These are phyloP conservation scores for Rhyzopertha dominica DNA, from an alignment of 1,140 invertebrate genomes.

Conservation along the genomic window DNA sequence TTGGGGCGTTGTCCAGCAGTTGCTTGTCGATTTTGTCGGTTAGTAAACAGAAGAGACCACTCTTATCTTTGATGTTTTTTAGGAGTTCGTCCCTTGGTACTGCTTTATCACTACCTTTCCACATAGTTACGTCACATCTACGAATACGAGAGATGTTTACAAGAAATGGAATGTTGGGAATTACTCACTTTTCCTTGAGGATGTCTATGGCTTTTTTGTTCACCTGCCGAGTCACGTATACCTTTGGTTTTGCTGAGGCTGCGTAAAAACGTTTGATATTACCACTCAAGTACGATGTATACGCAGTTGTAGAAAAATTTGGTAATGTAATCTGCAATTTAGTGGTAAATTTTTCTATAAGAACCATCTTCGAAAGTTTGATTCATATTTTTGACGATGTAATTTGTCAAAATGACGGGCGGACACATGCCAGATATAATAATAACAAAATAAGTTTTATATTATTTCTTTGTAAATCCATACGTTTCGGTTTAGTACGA, in stretches of 20 bases:
- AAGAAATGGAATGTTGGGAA: conserved; percentile 26
- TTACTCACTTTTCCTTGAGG: conserved; percentile 49
- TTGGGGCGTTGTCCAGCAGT: conserved; percentile 55
- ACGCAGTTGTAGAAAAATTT: too few relatives aligned
- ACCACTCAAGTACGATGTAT: too few relatives aligned
- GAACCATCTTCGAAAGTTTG: too few relatives aligned
- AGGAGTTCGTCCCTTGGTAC: conserved; percentile 64
- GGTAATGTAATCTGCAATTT: too few relatives aligned
- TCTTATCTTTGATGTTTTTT: conserved; percentile 61
- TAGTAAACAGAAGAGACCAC: conserved; percentile 73
- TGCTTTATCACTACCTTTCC: conserved; percentile 50
- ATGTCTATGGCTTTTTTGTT: conserved; percentile 47
- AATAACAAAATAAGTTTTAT: too few relatives aligned
- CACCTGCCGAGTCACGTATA: conserved; percentile 54
- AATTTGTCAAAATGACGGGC: too few relatives aligned
- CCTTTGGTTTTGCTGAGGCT: conserved; percentile 38
- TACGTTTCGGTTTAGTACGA: too few relatives aligned
- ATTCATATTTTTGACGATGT: too few relatives aligned
- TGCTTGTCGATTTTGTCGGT: conserved; percentile 77
- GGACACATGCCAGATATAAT: too few relatives aligned
- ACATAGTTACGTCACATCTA: conserved; percentile 64
- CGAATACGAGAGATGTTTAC: conserved; percentile 17
- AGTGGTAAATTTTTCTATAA: too few relatives aligned
- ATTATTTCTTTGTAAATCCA: too few relatives aligned
- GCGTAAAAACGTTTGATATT: too few relatives aligned